phyloP scores from a whole-genome alignment of 2,888 invertebrate genomes.

The Adineta ricciae region DNA sequence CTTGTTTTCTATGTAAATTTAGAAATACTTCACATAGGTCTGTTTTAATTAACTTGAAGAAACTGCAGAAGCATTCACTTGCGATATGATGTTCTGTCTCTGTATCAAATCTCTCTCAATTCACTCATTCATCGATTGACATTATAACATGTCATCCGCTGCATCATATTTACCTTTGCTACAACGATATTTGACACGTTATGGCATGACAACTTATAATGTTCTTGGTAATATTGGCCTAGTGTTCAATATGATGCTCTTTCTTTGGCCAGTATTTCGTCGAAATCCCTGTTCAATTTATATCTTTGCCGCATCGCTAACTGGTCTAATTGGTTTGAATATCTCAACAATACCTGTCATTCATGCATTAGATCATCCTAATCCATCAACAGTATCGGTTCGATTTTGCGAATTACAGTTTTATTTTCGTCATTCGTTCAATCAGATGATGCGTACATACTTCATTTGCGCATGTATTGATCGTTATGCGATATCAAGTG shows the following conservation, averaged over 20 bases:
- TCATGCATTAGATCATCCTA: neutral
- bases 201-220: neutral
- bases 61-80: no score
- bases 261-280: neutral
- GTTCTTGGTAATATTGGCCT: neutral
- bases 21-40: neutral
- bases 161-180: neutral
- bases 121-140: no score
- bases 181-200: neutral
- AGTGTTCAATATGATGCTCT: neutral
- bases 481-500: neutral
- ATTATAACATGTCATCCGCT: neutral
- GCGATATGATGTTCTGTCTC: no score
- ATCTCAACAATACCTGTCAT: neutral
- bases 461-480: neutral
- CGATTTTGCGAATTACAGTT: neutral
- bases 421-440: neutral
- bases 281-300: neutral
- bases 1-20: no score
- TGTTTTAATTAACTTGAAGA: no score
- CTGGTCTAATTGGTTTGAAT: neutral
- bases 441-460: neutral
- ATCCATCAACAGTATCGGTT: neutral
- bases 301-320: neutral
- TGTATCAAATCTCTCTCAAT: no score